Percentiles rank a stretch among this genome's conserved stretches.
Evolutionary conservation across 2,888 invertebrate species (phyloP).

Genomic region (Zootermopsis nevadensis): DNA sequence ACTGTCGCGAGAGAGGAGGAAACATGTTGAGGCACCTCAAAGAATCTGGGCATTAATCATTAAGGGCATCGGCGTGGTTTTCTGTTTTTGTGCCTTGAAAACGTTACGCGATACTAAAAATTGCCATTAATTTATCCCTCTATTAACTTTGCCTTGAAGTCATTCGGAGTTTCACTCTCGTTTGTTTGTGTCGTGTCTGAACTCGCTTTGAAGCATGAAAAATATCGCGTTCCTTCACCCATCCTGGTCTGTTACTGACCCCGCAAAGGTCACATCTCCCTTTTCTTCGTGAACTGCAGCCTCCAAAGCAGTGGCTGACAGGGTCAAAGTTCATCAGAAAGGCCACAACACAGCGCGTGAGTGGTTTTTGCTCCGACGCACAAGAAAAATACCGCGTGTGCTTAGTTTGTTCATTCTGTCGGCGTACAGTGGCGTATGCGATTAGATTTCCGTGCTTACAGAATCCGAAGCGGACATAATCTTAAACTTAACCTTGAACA

Average conservation of each 20-base stretch:
- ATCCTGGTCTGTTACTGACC: not conserved
- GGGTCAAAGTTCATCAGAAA: slow-evolving; percentile 14
- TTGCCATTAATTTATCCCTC: no score
- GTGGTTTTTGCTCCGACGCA: not conserved
- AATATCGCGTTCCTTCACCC: not conserved
- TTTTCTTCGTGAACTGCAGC: not conserved
- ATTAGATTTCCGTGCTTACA: no score
- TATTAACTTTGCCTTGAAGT: not conserved
- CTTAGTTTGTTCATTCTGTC: no score
- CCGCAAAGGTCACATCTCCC: not conserved
- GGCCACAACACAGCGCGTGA: not conserved
- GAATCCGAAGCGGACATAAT: no score
- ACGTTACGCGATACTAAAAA: not conserved
- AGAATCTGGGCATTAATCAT: no score
- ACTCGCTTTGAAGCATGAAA: not conserved
- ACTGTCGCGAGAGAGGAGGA: no score
- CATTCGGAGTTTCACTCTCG: not conserved
- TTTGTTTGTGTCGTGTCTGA: not conserved
- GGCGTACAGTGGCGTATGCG: no score
- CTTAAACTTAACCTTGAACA: no score
- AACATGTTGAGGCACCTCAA: no score
- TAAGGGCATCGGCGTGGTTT: no score
- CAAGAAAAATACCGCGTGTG: no score
- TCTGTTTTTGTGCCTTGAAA: no score
- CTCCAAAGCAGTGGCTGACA: not conserved